Percentiles rank a stretch among this genome's conserved stretches.
Conservation (phyloP, 1,140 invertebrate genomes). For the Globodera rostochiensis region DNA sequence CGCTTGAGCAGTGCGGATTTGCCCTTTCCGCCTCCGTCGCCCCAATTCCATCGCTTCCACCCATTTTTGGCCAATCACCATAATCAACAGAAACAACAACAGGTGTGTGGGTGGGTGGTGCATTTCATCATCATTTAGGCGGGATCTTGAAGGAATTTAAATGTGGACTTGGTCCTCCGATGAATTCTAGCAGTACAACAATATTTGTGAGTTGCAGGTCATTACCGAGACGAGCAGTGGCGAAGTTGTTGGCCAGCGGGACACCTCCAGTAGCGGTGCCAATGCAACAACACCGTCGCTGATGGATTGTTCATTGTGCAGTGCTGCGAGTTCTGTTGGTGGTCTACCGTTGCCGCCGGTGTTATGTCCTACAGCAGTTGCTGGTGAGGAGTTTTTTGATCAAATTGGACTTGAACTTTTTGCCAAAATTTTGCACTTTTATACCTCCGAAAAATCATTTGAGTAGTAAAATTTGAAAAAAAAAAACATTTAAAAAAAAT, state of each 20-base stretch:
- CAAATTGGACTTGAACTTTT: too few relatives aligned
- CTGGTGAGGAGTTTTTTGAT: too few relatives aligned
- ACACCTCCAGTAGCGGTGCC: too few relatives aligned
- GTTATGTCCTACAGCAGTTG: too few relatives aligned
- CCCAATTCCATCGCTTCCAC: conserved; percentile 6
- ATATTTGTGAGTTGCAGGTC: background rate
- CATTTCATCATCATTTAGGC: background rate
- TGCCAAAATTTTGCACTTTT: too few relatives aligned
- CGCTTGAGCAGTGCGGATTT: background rate
- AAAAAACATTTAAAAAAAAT: too few relatives aligned
- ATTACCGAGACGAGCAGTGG: background rate
- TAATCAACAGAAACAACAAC: background rate
- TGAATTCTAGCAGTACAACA: background rate
- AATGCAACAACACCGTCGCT: background rate
- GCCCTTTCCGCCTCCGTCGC: background rate
- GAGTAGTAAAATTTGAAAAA: too few relatives aligned
- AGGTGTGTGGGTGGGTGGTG: background rate
- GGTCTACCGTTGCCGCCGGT: too few relatives aligned
- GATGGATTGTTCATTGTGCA: background rate
- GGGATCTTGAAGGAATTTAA: too few relatives aligned
- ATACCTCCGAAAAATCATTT: too few relatives aligned
- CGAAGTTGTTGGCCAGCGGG: background rate
- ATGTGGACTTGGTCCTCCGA: background rate
- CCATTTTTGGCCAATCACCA: background rate
- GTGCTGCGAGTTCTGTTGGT: too few relatives aligned